These are phyloP conservation scores for Drosophila nigrodunni DNA, from an alignment of 1,140 invertebrate species.

Conservation along the genomic window DNA sequence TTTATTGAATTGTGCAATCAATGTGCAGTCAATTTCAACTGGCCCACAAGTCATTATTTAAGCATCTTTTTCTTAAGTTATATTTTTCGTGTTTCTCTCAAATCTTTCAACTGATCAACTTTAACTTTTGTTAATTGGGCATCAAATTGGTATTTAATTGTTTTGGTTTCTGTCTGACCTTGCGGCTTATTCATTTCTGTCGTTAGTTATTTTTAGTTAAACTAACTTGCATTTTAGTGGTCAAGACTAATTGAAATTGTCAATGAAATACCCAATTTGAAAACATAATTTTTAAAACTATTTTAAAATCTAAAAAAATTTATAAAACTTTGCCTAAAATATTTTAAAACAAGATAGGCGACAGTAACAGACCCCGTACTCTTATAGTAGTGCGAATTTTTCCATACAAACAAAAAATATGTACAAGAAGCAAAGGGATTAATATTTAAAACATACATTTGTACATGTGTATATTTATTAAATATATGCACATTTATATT, in stretches of 20 bases:
- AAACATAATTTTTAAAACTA: neutral
- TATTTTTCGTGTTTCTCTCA: neutral
- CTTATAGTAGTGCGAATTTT: too few species aligned
- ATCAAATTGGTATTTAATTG: conserved; percentile 69
- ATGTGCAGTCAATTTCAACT: conserved; percentile 17
- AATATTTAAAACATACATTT: too few species aligned
- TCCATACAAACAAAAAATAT: too few species aligned
- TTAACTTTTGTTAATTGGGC: conserved; percentile 52
- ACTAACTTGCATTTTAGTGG: neutral
- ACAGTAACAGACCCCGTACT: too few species aligned
- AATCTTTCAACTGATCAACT: conserved; percentile 1
- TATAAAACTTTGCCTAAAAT: neutral
- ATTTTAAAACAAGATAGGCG: too few species aligned
- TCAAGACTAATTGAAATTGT: neutral
- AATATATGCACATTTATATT: too few species aligned
- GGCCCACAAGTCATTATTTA: conserved; percentile 18
- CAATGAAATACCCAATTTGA: neutral
- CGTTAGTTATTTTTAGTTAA: neutral
- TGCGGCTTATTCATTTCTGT: conserved; percentile 20
- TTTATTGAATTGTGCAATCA: conserved; percentile 47
- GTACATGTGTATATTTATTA: too few species aligned
- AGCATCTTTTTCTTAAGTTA: conserved; percentile 21
- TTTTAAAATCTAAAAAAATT: neutral
- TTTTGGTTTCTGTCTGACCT: conserved; percentile 49
- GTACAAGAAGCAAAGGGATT: too few species aligned